Percentiles rank a stretch among this genome's conserved stretches.
These are phyloP conservation scores for Drosophila yooni DNA, from an alignment of 2,888 invertebrate genomes.

Conservation along the genomic window DNA sequence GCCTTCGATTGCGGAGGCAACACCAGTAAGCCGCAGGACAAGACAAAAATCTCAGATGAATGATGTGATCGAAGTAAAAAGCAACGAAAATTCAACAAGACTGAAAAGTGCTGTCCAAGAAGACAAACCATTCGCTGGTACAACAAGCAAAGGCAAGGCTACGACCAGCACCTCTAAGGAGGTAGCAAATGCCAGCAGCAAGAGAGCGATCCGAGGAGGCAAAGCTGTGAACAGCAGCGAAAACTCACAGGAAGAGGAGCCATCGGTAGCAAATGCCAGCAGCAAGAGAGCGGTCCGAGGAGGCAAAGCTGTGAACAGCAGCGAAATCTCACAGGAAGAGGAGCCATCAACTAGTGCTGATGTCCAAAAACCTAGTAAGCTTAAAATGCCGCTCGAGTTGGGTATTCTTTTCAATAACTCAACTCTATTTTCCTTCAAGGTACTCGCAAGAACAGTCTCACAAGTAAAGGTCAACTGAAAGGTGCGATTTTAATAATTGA, in stretches of 20 bases:
- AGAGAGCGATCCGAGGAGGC: background rate
- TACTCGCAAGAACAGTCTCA: background rate
- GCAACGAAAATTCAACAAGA: background rate
- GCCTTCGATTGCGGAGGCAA: background rate
- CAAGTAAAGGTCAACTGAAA: constrained; percentile 6
- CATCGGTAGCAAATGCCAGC: background rate
- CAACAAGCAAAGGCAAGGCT: background rate
- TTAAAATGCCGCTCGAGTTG: background rate
- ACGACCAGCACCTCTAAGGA: background rate
- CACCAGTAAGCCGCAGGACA: background rate
- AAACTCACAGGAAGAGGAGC: background rate
- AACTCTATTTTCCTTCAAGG: constrained; percentile 1
- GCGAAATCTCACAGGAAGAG: background rate
- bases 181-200: background rate
- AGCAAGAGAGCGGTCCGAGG: background rate
- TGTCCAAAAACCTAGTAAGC: constrained; percentile 17
- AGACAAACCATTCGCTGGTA: background rate
- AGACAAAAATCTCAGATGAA: background rate
- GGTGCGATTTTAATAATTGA: background rate
- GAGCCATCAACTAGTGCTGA: constrained; percentile 7
- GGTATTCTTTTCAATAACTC: background rate
- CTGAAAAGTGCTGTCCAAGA: background rate
- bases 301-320: background rate
- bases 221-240: background rate
- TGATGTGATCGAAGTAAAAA: constrained; percentile 2